Evolutionary conservation across 2,113 vertebrate species (phyloP).

Genomic region (Gallinago jamesoni): DNA sequence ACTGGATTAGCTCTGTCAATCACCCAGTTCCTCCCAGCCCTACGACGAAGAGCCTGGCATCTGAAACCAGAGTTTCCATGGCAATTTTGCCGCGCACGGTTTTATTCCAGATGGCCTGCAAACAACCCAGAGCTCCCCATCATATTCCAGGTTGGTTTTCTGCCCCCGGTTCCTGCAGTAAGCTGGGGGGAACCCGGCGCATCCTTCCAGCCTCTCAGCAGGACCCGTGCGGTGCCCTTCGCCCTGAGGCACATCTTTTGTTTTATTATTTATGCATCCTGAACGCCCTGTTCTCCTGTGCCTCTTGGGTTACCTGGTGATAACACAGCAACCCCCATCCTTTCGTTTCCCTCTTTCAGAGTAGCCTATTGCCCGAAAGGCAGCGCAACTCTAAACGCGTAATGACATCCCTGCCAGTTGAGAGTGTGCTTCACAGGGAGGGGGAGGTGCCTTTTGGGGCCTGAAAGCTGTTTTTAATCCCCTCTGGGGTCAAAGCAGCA

Average conservation of each 20-base stretch:
- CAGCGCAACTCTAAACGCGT: accelerated
- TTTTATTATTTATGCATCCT: background rate
- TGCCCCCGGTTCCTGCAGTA: accelerated
- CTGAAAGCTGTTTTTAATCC: background rate
- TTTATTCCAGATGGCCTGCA: background rate
- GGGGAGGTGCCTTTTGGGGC: background rate
- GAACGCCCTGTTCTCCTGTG: background rate
- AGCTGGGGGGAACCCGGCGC: accelerated
- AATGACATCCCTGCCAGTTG: background rate
- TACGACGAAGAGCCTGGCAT: accelerated
- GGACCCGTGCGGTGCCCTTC: accelerated
- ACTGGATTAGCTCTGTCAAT: background rate
- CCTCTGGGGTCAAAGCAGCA: background rate
- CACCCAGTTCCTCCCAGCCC: background rate
- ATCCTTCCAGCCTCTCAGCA: background rate
- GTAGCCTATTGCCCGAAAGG: accelerated
- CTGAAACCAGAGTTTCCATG: background rate
- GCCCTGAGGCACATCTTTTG: background rate
- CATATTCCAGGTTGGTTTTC: background rate
- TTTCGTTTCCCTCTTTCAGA: background rate
- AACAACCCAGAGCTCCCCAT: background rate
- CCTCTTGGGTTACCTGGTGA: background rate
- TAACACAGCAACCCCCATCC: background rate
- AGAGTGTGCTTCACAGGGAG: accelerated
- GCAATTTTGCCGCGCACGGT: background rate